Evolutionary conservation across 1,140 invertebrate genomes (phyloP), one percentile per base, ranked within the genome.

Genomic region (Aradophagus sp.): DNA sequence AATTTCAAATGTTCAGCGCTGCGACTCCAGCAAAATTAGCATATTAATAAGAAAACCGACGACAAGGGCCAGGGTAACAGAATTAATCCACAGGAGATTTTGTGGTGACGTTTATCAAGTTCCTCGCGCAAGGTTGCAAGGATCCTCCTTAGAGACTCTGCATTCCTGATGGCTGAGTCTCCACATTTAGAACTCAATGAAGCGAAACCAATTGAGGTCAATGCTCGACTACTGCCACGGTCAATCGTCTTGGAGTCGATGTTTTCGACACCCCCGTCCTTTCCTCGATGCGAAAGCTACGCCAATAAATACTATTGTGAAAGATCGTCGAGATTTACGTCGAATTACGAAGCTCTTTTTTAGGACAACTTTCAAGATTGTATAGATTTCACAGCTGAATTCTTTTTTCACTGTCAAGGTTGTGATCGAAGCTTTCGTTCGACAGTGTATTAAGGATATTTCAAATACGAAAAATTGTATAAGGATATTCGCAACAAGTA

Each of bases 171-270:
- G 62, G 55, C 39, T 53, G 44, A 82, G 77, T 81, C 84, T 86
- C 84, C 84, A 79, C 83, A 84, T 86, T 85, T 86, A 86, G 84
- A 85, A 86, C 80, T 84, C 84, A 79, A 84, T 84, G 80, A 77
- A 84, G 83, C 82, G 82, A 69, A 84, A 83, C 82, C 84, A 83
- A 85, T 85, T 84, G 69, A 66, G 69, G 69, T 73, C 56, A 66
- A 45, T 53, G 58, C 26, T 47, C 70, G 38, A 32, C 50, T 31
- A 19, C 12, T 27, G n/a, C 38, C 12, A 34, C 13, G 34, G 4
- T 8, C 8, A 8, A 8, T 8, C 20, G 20, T 8, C 20, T 23
- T 23, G 20, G 20, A 4, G 16, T 10, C n/a, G n/a, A n/a, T n/a
- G n/a, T n/a, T n/a, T n/a, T n/a, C n/a, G n/a, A n/a, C n/a, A n/a